phyloP scores from a whole-genome alignment of 2,888 invertebrate genomes.

The Eristalinus sepulchralis region DNA sequence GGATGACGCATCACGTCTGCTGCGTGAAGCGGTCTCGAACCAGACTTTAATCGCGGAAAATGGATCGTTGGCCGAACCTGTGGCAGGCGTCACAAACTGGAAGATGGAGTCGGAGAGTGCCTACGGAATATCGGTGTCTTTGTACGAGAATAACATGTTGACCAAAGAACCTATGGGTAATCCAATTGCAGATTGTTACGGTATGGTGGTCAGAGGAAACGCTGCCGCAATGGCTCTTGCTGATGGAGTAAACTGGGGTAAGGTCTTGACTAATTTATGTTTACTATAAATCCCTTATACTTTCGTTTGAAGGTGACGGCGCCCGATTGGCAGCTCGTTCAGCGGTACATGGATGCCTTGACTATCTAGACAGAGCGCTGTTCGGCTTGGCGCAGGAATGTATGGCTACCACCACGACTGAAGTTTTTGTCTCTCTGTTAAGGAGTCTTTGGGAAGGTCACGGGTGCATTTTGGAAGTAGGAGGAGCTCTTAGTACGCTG shows the following conservation, averaged over 20 bases:
- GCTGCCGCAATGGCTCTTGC: conserved; percentile 90
- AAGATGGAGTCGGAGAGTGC: conserved; percentile 80
- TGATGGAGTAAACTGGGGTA: conserved; percentile 96
- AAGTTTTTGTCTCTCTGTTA: conserved; percentile 89
- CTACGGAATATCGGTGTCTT: conserved; percentile 83
- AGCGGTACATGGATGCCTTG: conserved; percentile 91
- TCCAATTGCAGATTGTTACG: conserved; percentile 94
- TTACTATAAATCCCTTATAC: not conserved
- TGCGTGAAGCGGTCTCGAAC: conserved; percentile 79
- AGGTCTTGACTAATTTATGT: conserved; percentile 53
- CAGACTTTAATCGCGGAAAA: conserved; percentile 71
- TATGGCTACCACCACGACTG: conserved; percentile 83
- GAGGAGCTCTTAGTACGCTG: conserved; percentile 91
- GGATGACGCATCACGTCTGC: conserved; percentile 75
- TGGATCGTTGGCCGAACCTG: conserved; percentile 71
- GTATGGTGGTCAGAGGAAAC: conserved; percentile 87
- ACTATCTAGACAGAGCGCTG: conserved; percentile 89
- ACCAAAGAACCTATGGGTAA: conserved; percentile 87
- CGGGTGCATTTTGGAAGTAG: conserved; percentile 90
- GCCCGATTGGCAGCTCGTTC: conserved; percentile 92
- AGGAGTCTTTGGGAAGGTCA: conserved; percentile 93
- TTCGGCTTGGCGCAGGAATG: conserved; percentile 82
- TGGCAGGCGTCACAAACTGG: conserved; percentile 81
- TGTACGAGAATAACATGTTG: conserved; percentile 92
- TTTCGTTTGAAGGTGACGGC: conserved; percentile 84